A percentile compares a stretch with the other conserved stretches of the same genome.
These are phyloP conservation scores for Menura novaehollandiae DNA, from an alignment of 2,113 vertebrate genomes.

Conservation along the genomic window DNA sequence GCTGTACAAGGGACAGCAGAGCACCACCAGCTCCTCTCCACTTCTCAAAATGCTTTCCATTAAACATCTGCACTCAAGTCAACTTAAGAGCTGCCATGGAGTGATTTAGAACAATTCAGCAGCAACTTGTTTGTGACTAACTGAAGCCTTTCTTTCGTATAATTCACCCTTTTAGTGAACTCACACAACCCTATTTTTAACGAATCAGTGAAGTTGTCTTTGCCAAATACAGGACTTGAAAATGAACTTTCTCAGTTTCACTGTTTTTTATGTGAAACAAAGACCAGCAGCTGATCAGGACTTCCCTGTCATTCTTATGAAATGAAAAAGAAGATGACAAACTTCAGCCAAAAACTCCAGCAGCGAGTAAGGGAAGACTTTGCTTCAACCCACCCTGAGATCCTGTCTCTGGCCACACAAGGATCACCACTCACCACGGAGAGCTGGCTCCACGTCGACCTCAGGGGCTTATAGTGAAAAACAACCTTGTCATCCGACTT, in stretches of 20 bases:
- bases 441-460: conserved; percentile 93
- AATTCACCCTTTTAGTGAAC: neutral
- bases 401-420: neutral
- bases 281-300: neutral
- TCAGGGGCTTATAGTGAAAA: conserved; percentile 83
- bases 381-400: neutral
- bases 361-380: neutral
- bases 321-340: neutral
- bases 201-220: neutral
- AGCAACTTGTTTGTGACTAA: neutral
- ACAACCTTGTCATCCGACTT: conserved; percentile 80
- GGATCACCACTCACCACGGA: conserved; percentile 79
- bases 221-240: neutral
- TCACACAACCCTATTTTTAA: neutral
- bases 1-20: neutral
- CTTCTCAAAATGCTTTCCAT: neutral
- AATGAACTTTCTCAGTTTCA: neutral
- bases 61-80: neutral
- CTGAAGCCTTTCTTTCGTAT: neutral
- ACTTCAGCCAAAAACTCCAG: neutral
- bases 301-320: neutral
- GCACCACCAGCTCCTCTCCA: neutral
- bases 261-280: neutral
- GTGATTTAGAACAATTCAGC: neutral
- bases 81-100: neutral